These are phyloP conservation scores for Amblyraja radiata DNA, from an alignment of 2,797 vertebrate genomes.

Conservation along the genomic window DNA sequence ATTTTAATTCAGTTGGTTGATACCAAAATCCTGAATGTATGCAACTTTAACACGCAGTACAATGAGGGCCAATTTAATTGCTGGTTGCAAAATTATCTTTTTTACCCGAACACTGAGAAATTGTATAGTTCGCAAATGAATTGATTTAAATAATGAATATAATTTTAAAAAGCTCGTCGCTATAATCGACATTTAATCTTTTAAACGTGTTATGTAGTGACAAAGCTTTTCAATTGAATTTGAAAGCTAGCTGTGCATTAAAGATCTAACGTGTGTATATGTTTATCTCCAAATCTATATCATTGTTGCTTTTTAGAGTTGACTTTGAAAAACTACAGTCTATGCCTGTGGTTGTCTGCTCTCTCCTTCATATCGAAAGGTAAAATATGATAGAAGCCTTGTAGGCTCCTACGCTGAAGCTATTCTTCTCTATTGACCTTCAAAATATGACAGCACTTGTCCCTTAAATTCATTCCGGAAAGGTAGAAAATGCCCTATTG, in stretches of 20 bases:
- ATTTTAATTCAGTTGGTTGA: conserved; percentile 32
- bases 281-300: background rate
- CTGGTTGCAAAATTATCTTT: conserved; percentile 19
- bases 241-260: background rate
- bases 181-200: background rate
- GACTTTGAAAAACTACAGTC: conserved; percentile 9
- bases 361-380: background rate
- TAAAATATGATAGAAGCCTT: background rate
- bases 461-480: background rate
- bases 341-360: background rate
- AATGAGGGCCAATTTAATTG: background rate
- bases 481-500: background rate
- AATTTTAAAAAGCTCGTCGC: background rate
- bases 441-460: background rate
- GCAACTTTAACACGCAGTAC: background rate
- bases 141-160: background rate
- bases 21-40: conserved; percentile 3
- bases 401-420: background rate
- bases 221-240: background rate
- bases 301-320: background rate
- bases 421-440: conserved; percentile 25
- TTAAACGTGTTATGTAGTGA: background rate
- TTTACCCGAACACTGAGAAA: background rate
- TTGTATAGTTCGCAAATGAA: background rate
- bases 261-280: background rate